These are phyloP conservation scores for Drosophila tropicalis DNA, from an alignment of 1,140 invertebrate genomes.

Conservation along the genomic window DNA sequence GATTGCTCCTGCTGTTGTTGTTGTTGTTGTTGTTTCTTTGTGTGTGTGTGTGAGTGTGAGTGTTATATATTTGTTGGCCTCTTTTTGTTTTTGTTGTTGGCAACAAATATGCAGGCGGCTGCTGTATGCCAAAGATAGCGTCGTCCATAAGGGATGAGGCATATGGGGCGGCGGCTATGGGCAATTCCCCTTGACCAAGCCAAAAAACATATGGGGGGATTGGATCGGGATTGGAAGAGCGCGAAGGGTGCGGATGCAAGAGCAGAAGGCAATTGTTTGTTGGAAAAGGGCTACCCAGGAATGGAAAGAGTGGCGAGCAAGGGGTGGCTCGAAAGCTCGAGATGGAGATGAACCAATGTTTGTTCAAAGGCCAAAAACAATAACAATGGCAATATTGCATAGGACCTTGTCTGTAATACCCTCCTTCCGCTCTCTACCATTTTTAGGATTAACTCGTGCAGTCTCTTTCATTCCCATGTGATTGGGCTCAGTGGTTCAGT, in stretches of 20 bases:
- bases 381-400: slow-evolving; percentile 54
- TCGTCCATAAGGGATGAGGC: neutral
- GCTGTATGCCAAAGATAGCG: slow-evolving; percentile 54
- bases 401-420: neutral
- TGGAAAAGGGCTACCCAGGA: neutral
- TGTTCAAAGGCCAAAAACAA: slow-evolving; percentile 37
- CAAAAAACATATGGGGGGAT: slow-evolving; percentile 10
- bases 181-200: slow-evolving; percentile 6
- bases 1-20: slow-evolving; percentile 20
- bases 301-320: neutral
- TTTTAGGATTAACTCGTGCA: neutral
- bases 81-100: slow-evolving; percentile 4
- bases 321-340: neutral
- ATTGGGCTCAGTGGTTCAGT: slow-evolving; percentile 10
- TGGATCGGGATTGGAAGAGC: neutral
- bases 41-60: neutral
- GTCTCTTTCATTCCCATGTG: slow-evolving; percentile 13
- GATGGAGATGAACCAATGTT: slow-evolving; percentile 19
- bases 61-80: neutral
- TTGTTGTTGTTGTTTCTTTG: slow-evolving; percentile 3
- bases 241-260: neutral
- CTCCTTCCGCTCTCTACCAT: too few species aligned
- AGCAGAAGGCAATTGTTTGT: slow-evolving; percentile 1
- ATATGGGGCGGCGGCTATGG: neutral
- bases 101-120: slow-evolving; percentile 63